Percentiles rank a stretch among this genome's conserved stretches.
phyloP scores from a whole-genome alignment of 2,888 invertebrate genomes.

The Cephus pulcher region DNA sequence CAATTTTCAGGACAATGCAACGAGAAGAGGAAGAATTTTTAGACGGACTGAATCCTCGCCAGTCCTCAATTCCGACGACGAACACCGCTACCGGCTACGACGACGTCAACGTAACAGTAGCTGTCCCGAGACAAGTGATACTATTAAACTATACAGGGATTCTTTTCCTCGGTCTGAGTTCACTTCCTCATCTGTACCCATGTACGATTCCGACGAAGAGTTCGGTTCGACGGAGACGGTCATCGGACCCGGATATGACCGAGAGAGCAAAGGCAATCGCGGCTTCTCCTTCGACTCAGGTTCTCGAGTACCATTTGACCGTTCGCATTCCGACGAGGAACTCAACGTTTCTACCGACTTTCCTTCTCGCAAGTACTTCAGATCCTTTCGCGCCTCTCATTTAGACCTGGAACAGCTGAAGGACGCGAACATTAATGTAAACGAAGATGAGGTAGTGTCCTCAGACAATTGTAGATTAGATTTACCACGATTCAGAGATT shows the following conservation, averaged over 20 bases:
- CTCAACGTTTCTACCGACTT: slow-evolving; percentile 7
- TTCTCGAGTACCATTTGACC: too few relatives aligned
- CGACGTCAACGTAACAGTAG: slow-evolving; percentile 50
- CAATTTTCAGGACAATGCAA: slow-evolving; percentile 1
- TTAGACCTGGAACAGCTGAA: too few relatives aligned
- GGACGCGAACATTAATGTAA: too few relatives aligned
- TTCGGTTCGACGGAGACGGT: slow-evolving; percentile 62
- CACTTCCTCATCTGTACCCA: slow-evolving; percentile 22
- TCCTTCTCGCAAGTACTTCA: not conserved
- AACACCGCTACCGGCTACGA: slow-evolving; percentile 14
- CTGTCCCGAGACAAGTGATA: slow-evolving; percentile 54
- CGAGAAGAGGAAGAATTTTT: slow-evolving; percentile 37
- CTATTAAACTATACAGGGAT: slow-evolving; percentile 13
- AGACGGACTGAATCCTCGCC: slow-evolving; percentile 60
- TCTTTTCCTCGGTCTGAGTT: not conserved
- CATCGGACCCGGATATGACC: slow-evolving; percentile 43
- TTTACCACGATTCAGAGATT: slow-evolving; percentile 4
- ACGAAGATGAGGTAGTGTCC: too few relatives aligned
- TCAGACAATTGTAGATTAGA: slow-evolving; percentile 11
- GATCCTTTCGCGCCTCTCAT: too few relatives aligned
- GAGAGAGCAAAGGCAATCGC: not conserved
- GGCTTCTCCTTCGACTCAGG: too few relatives aligned
- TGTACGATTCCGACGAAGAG: slow-evolving; percentile 58
- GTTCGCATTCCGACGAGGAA: not conserved
- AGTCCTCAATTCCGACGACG: slow-evolving; percentile 49